phyloP scores from a whole-genome alignment of 2,888 invertebrate species.

The Lepidocyrtoides sp. region DNA sequence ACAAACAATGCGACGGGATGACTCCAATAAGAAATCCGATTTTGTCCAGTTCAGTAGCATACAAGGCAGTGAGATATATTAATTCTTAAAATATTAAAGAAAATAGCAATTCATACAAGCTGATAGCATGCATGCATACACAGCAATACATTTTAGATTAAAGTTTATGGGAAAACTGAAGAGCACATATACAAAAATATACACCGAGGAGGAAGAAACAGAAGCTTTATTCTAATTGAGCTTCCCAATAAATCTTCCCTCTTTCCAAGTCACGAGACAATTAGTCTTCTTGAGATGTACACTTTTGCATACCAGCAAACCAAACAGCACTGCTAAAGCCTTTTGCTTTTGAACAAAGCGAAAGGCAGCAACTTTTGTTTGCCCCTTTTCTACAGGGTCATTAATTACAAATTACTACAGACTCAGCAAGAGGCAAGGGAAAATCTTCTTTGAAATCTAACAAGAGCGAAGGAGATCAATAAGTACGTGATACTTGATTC shows the following conservation, averaged over 20 bases:
- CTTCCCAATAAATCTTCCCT: conserved; percentile 73
- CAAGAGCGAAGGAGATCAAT: conserved; percentile 60
- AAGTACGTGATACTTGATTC: conserved; percentile 66
- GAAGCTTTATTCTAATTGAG: conserved; percentile 79
- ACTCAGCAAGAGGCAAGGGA: conserved; percentile 48
- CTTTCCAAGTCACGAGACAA: conserved; percentile 67
- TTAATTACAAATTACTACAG: conserved; percentile 78
- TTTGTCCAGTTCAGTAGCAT: too few species aligned
- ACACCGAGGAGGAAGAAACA: conserved; percentile 50
- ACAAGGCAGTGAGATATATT: not conserved
- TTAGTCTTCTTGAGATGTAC: conserved; percentile 23
- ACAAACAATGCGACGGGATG: too few species aligned
- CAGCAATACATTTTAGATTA: not conserved
- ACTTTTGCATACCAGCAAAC: conserved; percentile 52
- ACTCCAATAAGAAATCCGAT: too few species aligned
- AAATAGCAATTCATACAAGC: not conserved
- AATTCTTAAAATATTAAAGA: not conserved
- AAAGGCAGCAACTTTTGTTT: conserved; percentile 49
- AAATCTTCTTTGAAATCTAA: conserved; percentile 53
- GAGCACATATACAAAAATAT: not conserved
- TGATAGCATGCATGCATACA: not conserved
- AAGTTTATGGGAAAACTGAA: not conserved
- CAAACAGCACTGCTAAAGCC: not conserved
- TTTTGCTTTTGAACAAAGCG: not conserved
- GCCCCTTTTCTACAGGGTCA: conserved; percentile 71